Evolutionary conservation across 2,888 invertebrate genomes (phyloP), one percentile per base, ranked within the genome.

Genomic region (Asteroscopus sphinx): DNA sequence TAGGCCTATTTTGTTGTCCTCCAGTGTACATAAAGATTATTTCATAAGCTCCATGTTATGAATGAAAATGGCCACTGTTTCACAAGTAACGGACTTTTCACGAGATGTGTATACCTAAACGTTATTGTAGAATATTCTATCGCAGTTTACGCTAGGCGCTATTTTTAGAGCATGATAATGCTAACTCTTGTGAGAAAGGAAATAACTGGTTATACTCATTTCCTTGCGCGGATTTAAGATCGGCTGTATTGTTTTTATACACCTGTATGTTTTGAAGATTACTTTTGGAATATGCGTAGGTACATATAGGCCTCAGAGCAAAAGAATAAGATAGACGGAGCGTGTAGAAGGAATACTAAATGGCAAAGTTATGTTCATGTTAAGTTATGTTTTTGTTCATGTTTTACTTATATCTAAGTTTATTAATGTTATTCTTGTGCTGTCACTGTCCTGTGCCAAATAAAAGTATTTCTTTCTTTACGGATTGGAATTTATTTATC

Each of bases 21-120:
- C 33, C 32, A 56, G 56, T 74, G 60, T 69, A 73, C 46, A 13
- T 5, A 59, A 69, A 69, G 74, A 73, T 63, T 76, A 74, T 67
- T 74, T 67, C 51, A 60, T 74, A 71, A 59, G 49, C 13, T 12
- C 3, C 68, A 72, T 65, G 77, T 58, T 56, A 48, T 74, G 74
- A 74, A 74, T 77, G 42, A 36, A 40, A 65, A 74, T 67, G 13
- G 12, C 37, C 3, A 17, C 8, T 54, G 56, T 62, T 28, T 25
- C 28, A 28, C 13, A 28, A 46, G 37, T 65, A 70, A 73, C 70
- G 51, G 48, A 44, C 8, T 54, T 56, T 49, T 39, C 75, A 59
- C 60, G 9, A 51, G 51, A 44, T 35, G 57, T 55, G 11, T 58
- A 37, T 45, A n/a, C n/a, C n/a, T n/a, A 47, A 37, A 28, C 12